Base-by-base conservation (phyloP, 2,797 vertebrate genomes). In the Etheostoma nigrum region DNA sequence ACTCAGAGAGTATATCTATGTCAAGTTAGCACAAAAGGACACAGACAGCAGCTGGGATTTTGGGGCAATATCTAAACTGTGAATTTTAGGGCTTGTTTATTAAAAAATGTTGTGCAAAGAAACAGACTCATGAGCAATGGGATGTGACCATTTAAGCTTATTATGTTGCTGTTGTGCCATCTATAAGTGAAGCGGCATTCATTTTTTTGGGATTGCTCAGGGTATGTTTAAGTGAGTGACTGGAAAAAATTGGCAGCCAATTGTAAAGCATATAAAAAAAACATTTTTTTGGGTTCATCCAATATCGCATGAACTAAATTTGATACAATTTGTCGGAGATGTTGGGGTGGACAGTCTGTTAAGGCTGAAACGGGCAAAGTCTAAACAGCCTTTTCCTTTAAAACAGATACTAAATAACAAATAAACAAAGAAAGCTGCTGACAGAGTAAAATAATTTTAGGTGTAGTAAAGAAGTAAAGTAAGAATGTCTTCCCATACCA, bases 401-500 rank as follows among this genome's bases (percentile, higher is more conserved):
- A 57, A 21, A 30, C 5, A 30, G 30, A 30, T 30, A 16, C 6
- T 30, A n/a, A n/a, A 25, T 60, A 54, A 60, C 13, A 51, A 63
- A 55, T 13, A 53, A 47, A 54, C 25, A 40, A 67, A 53, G 6
- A 48, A 7, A 10, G 36, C 10, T 40, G 36, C 40, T 3, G 6
- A 40, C 14, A 14, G 23, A 27, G 4, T 14, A 63, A 59, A 40
- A 23, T 57, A 1, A 18, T n/a, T 33, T 21, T 21, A 15, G 0
- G 16, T 63, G 52, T 48, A 11, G 33, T 25, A 33, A 54, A 64
- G 21, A 23, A 23, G 21, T 23, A 23, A 23, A 23, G 0, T 48
- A 21, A 44, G 60, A 1, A 45, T 68, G n/a, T 55, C 23, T 69
- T 72, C 18, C 2, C 71, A 82, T 95, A 99, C 98, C 98, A 2